Evolutionary conservation across 92 coral and sea anemone genomes (phyloP).

Genomic region (Parazoanthus darwini): DNA sequence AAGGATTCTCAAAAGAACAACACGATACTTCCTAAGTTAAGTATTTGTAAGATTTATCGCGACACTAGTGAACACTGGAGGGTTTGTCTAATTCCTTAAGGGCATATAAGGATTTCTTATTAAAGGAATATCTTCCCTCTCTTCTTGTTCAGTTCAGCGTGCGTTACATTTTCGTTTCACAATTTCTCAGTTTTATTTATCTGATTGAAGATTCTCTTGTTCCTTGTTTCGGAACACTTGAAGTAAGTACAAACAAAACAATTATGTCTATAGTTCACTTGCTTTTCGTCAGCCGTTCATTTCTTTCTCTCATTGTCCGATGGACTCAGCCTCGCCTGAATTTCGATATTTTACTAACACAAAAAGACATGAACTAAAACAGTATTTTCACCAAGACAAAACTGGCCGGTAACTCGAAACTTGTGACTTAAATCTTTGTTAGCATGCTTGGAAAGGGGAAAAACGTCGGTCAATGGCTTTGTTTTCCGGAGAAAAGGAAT

Average conservation of each 20-base stretch:
- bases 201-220: neutral
- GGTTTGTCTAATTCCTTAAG: conserved; percentile 10
- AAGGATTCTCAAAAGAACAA: conserved; percentile 21
- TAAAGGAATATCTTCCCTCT: neutral
- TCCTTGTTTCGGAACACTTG: neutral
- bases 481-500: too few species aligned
- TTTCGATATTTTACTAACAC: neutral
- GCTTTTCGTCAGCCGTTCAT: neutral
- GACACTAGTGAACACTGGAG: neutral
- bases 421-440: too few species aligned
- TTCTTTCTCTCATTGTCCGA: neutral
- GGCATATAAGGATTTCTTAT: neutral
- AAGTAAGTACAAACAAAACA: neutral
- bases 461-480: neutral
- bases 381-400: neutral
- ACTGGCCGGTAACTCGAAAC: neutral
- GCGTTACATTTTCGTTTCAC: neutral
- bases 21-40: conserved; percentile 5
- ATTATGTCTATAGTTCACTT: neutral
- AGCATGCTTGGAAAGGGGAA: neutral
- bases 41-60: conserved; percentile 1
- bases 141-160: neutral
- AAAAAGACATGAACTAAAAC: neutral
- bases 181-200: neutral
- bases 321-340: neutral